Base-by-base conservation (phyloP, 2,113 vertebrate genomes). In the Plecotus auritus region DNA sequence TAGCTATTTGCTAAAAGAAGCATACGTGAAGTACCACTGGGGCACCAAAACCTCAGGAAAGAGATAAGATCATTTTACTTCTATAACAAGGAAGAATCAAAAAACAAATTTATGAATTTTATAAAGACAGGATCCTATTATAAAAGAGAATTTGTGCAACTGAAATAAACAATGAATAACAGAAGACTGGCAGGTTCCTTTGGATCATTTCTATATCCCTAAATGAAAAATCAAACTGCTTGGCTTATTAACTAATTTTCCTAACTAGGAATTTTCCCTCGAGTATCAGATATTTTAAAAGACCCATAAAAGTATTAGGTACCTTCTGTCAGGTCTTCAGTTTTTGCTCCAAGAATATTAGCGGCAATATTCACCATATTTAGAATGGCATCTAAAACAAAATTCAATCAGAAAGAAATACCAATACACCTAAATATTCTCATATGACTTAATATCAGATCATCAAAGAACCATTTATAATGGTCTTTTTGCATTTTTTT, bases 361-460 rank as follows among this genome's bases (percentile, higher is more conserved):
- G 99, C 99, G 97, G 99, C 99, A 96, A 99, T 99, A 97, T 99
- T 99, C 83, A 99, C 99, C 99, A 99, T 99, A 93, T 99, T 99
- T 45, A 99, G 97, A 97, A 99, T 99, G 89, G 99, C 99, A 98
- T 99, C 99, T 99, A 93, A 97, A 95, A 98, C 84, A 98, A 85
- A 95, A 97, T 85, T 92, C 92, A 97, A 90, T 85, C 69, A 42
- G 90, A 92, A 81, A 93, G 89, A 84, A 92, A 92, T 49, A 95
- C 85, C 69, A 82, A 96, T 80, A 92, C 3, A 92, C 85, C 85
- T 94, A 95, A 91, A 90, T 88, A 92, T 54, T 88, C 45, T 95
- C 61, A 95, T 42, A 88, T 80, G 83, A 84, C 64, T 92, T 80
- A 89, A 28, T 93, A 94, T 81, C 37, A 95, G 22, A 64, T 42